These are phyloP conservation scores for Trachythela sp. DNA, from an alignment of 64 coral and sea anemone species.

Conservation along the genomic window DNA sequence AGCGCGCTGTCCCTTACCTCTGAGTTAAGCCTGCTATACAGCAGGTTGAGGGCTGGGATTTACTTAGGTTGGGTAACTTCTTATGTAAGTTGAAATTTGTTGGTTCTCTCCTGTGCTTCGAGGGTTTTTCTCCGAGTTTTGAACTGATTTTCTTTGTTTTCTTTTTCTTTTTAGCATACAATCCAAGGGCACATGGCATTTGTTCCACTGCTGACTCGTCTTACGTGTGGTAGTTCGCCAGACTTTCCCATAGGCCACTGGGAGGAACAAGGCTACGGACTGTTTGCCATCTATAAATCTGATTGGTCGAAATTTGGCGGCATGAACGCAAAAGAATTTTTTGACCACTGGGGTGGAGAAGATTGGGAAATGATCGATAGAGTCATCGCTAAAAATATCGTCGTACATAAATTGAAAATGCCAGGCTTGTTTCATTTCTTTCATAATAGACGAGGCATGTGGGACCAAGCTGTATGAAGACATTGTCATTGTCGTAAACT, in stretches of 20 bases:
- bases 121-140: no score
- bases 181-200: conserved; percentile 34
- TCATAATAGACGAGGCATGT: conserved; percentile 87
- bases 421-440: conserved; percentile 66
- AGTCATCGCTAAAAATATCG: conserved; percentile 56
- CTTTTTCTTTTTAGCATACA: conserved; percentile 17
- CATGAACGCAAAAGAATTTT: conserved; percentile 65
- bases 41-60: no score
- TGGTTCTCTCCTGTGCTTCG: no score
- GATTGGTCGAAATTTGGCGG: conserved; percentile 85
- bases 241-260: background rate
- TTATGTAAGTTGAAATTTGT: no score
- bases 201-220: background rate
- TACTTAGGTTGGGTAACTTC: no score
- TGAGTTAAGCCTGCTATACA: no score
- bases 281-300: conserved; percentile 71
- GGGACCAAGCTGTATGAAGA: conserved; percentile 17
- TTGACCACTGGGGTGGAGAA: conserved; percentile 74
- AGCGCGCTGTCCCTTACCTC: no score
- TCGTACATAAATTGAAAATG: conserved; percentile 60
- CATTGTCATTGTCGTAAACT: background rate
- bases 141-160: background rate
- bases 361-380: conserved; percentile 80
- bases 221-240: background rate
- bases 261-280: conserved; percentile 59